phyloP scores from a whole-genome alignment of 2,113 vertebrate genomes.

The Gopherus flavomarginatus region DNA sequence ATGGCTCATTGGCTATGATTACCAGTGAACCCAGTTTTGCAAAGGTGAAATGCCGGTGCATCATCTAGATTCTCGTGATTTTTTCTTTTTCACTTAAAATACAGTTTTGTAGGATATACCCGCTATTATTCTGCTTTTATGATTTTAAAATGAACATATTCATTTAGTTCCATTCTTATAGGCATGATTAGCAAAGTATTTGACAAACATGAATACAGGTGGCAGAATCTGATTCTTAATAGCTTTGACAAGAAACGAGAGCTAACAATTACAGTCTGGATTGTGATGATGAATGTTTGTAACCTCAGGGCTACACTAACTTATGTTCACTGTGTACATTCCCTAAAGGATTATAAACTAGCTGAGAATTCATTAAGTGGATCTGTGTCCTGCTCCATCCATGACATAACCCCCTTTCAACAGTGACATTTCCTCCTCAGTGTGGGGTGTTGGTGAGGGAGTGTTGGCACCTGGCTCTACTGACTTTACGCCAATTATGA shows the following conservation, averaged over 20 bases:
- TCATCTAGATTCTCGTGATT: background rate
- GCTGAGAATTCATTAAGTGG: background rate
- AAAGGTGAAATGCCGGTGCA: background rate
- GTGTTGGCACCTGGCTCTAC: background rate
- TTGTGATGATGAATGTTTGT: background rate
- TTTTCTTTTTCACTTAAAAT: background rate
- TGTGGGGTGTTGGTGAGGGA: background rate
- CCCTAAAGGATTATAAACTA: background rate
- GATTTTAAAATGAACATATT: background rate
- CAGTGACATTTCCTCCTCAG: background rate
- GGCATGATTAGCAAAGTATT: background rate
- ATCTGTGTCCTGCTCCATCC: background rate
- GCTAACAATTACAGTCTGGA: background rate
- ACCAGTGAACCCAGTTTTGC: background rate
- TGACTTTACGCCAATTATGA: background rate
- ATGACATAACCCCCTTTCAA: background rate
- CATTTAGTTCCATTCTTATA: background rate
- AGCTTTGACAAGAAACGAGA: background rate
- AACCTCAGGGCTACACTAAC: background rate
- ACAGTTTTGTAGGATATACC: background rate
- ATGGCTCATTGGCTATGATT: background rate
- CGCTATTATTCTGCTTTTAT: background rate
- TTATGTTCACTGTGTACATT: background rate
- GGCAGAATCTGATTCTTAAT: background rate
- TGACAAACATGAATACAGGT: background rate